phyloP scores from a whole-genome alignment of 92 coral and sea anemone genomes.

The Zoanthus sansibaricus region DNA sequence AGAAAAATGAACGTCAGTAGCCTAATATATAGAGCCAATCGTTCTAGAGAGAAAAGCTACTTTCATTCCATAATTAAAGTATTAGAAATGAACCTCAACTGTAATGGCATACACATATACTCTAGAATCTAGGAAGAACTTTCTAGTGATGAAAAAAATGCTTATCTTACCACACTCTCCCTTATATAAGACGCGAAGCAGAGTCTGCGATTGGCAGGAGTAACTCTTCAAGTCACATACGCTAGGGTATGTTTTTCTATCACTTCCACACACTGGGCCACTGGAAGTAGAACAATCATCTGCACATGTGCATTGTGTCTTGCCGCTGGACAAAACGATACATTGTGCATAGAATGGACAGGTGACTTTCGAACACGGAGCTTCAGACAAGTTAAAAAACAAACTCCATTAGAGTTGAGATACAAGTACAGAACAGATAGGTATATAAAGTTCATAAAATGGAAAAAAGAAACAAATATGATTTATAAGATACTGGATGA shows the following conservation, averaged over 20 bases:
- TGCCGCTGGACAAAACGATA: slow-evolving; percentile 53
- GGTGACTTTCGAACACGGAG: slow-evolving; percentile 72
- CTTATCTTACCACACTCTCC: slow-evolving; percentile 84
- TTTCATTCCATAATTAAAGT: no score
- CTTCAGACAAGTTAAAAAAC: neutral
- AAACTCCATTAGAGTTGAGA: neutral
- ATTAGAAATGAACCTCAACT: neutral
- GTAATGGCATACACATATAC: neutral
- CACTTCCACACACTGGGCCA: slow-evolving; percentile 78
- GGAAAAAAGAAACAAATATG: neutral
- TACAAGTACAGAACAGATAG: no score
- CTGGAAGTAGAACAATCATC: slow-evolving; percentile 64
- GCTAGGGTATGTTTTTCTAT: slow-evolving; percentile 73
- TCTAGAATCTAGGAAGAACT: neutral
- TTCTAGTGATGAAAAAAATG: neutral
- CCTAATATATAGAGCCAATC: no score
- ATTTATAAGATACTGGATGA: no score
- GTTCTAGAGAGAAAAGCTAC: no score
- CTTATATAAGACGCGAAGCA: slow-evolving; percentile 63
- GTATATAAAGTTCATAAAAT: no score
- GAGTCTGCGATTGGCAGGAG: slow-evolving; percentile 73
- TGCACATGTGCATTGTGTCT: slow-evolving; percentile 80
- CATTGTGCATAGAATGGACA: slow-evolving; percentile 81
- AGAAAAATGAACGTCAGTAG: no score
- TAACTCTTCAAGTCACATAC: slow-evolving; percentile 68